Conservation (phyloP, 2,113 vertebrate genomes). For the Centropus unirufus region DNA sequence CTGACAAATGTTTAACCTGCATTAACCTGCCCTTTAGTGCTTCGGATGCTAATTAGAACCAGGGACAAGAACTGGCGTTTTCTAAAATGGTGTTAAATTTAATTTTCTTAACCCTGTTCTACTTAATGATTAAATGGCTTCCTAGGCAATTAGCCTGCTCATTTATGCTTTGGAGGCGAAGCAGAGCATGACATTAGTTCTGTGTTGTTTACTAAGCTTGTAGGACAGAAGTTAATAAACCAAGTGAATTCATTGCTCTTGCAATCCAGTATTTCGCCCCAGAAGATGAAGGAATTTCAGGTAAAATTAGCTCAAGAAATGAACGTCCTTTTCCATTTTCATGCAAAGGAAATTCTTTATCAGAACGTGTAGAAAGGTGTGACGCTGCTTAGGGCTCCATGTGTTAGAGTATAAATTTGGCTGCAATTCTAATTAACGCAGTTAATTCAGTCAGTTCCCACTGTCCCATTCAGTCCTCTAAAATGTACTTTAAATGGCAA, state of each 20-base stretch:
- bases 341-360: neutral
- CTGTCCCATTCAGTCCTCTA: neutral
- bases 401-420: neutral
- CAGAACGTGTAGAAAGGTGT: neutral
- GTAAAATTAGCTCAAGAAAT: neutral
- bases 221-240: constrained; percentile 56
- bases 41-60: constrained; percentile 55
- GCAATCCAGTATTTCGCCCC: neutral
- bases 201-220: constrained; percentile 6
- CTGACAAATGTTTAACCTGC: constrained; percentile 70
- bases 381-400: neutral
- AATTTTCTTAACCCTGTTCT: constrained; percentile 68
- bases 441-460: neutral
- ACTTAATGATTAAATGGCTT: constrained; percentile 68
- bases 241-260: constrained; percentile 9
- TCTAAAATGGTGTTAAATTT: constrained; percentile 68
- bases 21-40: constrained; percentile 56
- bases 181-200: constrained; percentile 32
- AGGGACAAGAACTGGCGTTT: constrained; percentile 40
- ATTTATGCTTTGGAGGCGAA: constrained; percentile 47
- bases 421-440: neutral
- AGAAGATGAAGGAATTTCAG: neutral
- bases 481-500: neutral
- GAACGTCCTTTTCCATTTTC: neutral
- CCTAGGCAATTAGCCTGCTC: constrained; percentile 45